Evolutionary conservation across 1,140 invertebrate genomes (phyloP), one percentile per base, ranked within the genome.

Genomic region (Acromyrmex echinatior): DNA sequence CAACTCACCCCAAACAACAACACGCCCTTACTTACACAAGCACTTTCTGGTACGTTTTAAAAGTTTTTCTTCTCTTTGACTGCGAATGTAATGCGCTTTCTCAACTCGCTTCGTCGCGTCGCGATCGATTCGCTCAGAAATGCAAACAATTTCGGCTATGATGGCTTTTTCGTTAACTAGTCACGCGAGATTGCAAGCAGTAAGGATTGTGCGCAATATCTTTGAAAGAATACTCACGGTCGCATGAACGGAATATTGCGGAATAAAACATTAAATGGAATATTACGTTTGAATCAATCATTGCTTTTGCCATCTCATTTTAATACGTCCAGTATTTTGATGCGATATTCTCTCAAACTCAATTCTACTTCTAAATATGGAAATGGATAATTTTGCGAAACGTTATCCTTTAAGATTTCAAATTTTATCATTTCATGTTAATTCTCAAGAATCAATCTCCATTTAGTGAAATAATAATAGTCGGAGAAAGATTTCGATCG

Each of bases 1-100:
- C 98, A 98, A 96, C 97, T 98, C 95, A 98, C 98, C 94, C 98
- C 98, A 94, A 98, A 98, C 97, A 98, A 98, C 97, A 98, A 98
- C 96, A 98, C 98, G 95, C 98, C 98, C 94, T 97, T 98, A 95
- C 97, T 98, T 96, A 98, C 98, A 95, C 98, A 98, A 96, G 98
- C 98, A 92, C 97, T 98, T 95, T 99, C 98, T 98, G 98, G 98
- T 99, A 97, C 96, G 95, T 95, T 92, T 68, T 51, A 60, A 58
- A 82, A 56, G 60, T 35, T 51, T 88, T 86, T 77, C 78, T 82
- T 84, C 71, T 90, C 53, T 76, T 82, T 58, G 18, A 70, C 76
- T 90, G 82, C 66, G 68, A 78, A 88, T n/a, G 39, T 89, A 35
- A 82, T 79, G 25, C 78, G 78, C 85, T 92, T 87, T 68, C 65